Evolutionary conservation across 2,113 vertebrate species (phyloP), one percentile per base, ranked within the genome.

Genomic region (Hydropotes inermis): DNA sequence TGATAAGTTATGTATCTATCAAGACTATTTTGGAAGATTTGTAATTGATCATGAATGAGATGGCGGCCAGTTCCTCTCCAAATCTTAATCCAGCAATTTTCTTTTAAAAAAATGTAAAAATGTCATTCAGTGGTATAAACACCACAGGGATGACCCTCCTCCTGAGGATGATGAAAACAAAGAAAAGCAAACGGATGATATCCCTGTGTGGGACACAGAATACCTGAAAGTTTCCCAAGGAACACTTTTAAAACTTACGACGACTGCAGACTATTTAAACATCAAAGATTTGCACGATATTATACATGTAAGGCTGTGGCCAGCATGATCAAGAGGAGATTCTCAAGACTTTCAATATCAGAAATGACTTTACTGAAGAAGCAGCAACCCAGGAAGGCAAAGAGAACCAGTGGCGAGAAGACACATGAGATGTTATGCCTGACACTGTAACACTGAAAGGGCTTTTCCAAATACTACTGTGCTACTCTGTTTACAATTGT

Each of bases 281-380:
- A 99, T 99, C 98, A 99, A 99, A 99, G 99, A 99, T 89, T 99
- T 99, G 98, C 98, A 99, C 98, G 99, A 99, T 98, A 99, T 99
- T 94, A 99, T 74, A 13, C 99, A 33, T 99, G 99, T 98, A 99
- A 99, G 99, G 99, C 99, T n/a, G 99, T 99, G 97, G 99, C 99
- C 97, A 99, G 99, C 98, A 99, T 99, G 99, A 99, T 99, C 97
- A 99, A 99, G 99, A 99, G 16, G 99, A 99, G 99, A 99, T 99
- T 98, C 98, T 99, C 94, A 99, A 99, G 99, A 99, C 99, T 7
- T 99, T 99, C 98, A 99, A 99, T 98, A 99, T 99, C 97, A 99
- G 99, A 99, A 99, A 99, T 96, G 99, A 99, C 98, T 99, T 99
- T 98, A 99, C 99, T 97, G 99, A 99, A 98, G 99, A 99, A 98